phyloP scores from a whole-genome alignment of 2,888 invertebrate genomes.

The Drosophila macrospina region DNA sequence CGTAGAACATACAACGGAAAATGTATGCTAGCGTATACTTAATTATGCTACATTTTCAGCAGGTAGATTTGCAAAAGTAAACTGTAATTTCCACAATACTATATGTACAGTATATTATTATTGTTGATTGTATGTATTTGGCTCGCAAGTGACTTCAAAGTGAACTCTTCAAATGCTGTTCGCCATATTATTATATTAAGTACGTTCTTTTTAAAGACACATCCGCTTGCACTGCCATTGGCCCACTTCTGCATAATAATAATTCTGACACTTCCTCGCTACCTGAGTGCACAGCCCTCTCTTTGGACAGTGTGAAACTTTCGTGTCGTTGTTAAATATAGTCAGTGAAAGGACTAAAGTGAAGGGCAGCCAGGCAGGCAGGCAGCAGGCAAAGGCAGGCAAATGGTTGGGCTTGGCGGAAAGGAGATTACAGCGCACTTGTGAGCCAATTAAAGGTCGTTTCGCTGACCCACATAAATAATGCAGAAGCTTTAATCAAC shows the following conservation, averaged over 20 bases:
- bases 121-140: neutral
- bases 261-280: constrained; percentile 6
- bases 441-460: constrained; percentile 75
- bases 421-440: constrained; percentile 48
- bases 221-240: constrained; percentile 14
- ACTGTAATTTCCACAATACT: constrained; percentile 2
- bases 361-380: neutral
- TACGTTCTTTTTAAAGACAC: constrained; percentile 11
- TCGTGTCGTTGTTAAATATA: constrained; percentile 49
- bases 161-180: constrained; percentile 3
- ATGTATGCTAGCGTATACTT: constrained; percentile 13
- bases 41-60: constrained; percentile 26
- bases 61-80: constrained; percentile 1
- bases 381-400: too few species aligned
- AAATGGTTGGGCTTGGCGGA: neutral
- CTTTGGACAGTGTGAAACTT: constrained; percentile 24
- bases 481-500: constrained; percentile 76
- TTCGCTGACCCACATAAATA: constrained; percentile 75
- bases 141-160: constrained; percentile 20
- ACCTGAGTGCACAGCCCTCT: neutral
- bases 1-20: constrained; percentile 1
- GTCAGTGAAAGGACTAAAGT: constrained; percentile 20
- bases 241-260: constrained; percentile 25
- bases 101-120: constrained; percentile 6
- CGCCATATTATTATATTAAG: constrained; percentile 7